Conservation (phyloP, 2,113 vertebrate species). For the Myodes glareolus region DNA sequence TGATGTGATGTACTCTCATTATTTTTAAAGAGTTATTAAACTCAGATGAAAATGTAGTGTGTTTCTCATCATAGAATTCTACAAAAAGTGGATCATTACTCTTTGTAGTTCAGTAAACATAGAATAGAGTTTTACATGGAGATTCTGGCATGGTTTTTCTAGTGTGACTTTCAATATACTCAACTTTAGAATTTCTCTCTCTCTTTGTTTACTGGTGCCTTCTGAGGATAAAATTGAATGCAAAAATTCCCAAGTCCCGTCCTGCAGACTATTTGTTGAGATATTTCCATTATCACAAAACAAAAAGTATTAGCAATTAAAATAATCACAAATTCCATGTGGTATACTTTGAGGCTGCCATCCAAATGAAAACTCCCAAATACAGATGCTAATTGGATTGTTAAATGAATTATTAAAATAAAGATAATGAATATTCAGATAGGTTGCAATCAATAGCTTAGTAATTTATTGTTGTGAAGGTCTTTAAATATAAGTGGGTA, state of each 20-base stretch:
- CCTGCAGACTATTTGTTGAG: constrained; percentile 10
- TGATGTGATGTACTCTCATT: not conserved
- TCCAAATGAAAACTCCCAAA: constrained; percentile 64
- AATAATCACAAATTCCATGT: constrained; percentile 65
- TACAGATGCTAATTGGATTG: constrained; percentile 75
- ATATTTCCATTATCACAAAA: constrained; percentile 55
- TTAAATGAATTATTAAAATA: constrained; percentile 79
- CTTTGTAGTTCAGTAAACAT: not conserved
- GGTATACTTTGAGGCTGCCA: constrained; percentile 65
- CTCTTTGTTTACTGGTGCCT: constrained; percentile 26
- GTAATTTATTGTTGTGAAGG: constrained; percentile 69
- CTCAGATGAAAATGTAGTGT: not conserved
- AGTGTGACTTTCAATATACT: not conserved
- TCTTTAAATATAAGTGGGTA: constrained; percentile 56
- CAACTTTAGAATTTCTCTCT: not conserved
- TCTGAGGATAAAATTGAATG: not conserved
- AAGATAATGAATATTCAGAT: constrained; percentile 79
- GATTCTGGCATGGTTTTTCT: not conserved
- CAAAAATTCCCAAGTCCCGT: constrained; percentile 20
- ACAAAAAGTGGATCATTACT: not conserved
- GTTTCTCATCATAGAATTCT: not conserved
- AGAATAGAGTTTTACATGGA: not conserved
- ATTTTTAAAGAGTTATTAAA: not conserved
- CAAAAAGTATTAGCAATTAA: constrained; percentile 51
- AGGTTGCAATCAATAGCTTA: constrained; percentile 55